These are phyloP conservation scores for Rousettus madagascariensis DNA, from an alignment of 2,797 vertebrate genomes.

Conservation along the genomic window DNA sequence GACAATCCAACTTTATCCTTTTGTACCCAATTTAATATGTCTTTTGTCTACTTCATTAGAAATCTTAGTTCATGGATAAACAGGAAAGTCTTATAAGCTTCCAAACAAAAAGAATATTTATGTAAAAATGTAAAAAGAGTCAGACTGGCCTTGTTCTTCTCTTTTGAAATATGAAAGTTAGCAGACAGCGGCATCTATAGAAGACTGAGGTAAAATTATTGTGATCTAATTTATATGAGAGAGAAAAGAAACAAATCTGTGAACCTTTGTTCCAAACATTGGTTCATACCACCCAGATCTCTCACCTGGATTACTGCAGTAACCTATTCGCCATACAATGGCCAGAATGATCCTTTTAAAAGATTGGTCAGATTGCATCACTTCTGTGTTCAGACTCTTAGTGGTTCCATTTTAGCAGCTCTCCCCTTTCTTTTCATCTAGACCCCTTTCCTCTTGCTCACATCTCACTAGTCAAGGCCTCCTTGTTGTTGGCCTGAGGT, in stretches of 20 bases:
- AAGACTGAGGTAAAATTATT: slow-evolving; percentile 16
- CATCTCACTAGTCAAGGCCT: not conserved
- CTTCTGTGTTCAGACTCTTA: not conserved
- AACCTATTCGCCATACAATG: not conserved
- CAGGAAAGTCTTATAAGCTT: slow-evolving; percentile 36
- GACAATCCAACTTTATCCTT: slow-evolving; percentile 34
- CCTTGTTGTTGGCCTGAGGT: not conserved
- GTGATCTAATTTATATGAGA: slow-evolving; percentile 7
- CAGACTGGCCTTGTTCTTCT: not conserved
- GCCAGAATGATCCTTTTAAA: not conserved
- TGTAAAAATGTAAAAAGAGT: slow-evolving; percentile 1
- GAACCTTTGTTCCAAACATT: not conserved
- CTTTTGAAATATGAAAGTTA: slow-evolving; percentile 40
- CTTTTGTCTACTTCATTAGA: slow-evolving; percentile 40
- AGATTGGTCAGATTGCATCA: not conserved
- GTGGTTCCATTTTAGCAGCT: not conserved
- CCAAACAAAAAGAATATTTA: slow-evolving; percentile 40
- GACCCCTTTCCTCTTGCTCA: not conserved
- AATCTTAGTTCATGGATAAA: slow-evolving; percentile 46
- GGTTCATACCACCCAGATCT: not conserved
- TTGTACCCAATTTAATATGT: not conserved
- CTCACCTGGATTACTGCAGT: not conserved
- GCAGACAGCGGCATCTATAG: not conserved
- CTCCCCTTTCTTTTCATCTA: not conserved
- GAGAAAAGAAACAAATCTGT: not conserved